Conservation (phyloP, 2,888 invertebrate species). For the Conchocele bisecta region DNA sequence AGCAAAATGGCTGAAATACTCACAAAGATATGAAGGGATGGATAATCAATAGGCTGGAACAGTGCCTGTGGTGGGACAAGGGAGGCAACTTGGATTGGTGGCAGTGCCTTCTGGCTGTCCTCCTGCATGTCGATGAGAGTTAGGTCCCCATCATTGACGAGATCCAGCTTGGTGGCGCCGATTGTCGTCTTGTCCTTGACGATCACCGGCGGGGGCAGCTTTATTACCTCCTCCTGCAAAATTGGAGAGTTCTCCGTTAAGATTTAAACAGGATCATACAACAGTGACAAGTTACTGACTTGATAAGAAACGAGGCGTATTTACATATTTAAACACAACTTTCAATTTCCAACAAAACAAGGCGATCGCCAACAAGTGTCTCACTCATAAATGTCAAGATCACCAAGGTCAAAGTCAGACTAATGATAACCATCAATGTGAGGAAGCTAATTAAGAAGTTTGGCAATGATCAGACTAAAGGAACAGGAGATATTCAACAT, state of each 20-base stretch:
- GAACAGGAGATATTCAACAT: too few species aligned
- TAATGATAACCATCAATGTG: too few species aligned
- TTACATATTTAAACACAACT: background rate
- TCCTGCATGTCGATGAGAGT: constrained; percentile 25
- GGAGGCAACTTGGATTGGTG: constrained; percentile 41
- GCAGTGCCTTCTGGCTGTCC: constrained; percentile 38
- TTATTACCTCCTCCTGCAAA: constrained; percentile 78
- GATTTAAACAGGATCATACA: background rate
- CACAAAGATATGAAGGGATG: constrained; percentile 82
- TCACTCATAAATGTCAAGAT: too few species aligned
- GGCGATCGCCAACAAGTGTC: too few species aligned
- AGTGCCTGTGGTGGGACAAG: constrained; percentile 73
- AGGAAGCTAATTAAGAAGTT: too few species aligned
- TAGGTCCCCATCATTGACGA: constrained; percentile 37
- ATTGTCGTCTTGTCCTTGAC: constrained; percentile 47
- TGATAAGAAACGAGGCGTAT: background rate
- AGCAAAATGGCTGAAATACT: constrained; percentile 62
- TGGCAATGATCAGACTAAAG: too few species aligned
- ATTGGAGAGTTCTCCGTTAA: background rate
- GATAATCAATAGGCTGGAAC: constrained; percentile 80
- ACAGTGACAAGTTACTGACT: background rate
- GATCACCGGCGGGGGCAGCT: constrained; percentile 57
- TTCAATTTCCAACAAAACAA: too few species aligned
- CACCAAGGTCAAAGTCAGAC: too few species aligned
- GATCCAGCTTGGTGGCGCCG: constrained; percentile 26